phyloP scores from a whole-genome alignment of 2,888 invertebrate species.

The Drosophila stalkeri region DNA sequence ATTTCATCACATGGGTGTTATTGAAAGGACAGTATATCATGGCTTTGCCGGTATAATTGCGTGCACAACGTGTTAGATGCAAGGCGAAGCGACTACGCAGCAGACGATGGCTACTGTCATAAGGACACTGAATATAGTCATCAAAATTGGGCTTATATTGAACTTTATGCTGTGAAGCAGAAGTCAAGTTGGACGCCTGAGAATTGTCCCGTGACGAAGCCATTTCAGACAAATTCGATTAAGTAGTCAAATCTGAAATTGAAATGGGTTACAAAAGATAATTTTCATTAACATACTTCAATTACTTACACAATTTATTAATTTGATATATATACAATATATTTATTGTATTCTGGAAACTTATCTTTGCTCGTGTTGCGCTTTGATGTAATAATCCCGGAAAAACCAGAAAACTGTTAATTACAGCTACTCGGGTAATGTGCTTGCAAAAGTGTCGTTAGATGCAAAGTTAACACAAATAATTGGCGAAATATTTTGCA shows the following conservation, averaged over 20 bases:
- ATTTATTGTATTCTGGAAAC: neutral
- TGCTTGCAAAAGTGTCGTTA: slow-evolving; percentile 1
- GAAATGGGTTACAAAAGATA: neutral
- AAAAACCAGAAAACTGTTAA: neutral
- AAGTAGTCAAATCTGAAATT: neutral
- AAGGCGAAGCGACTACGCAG: neutral
- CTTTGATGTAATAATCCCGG: neutral
- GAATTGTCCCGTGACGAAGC: neutral
- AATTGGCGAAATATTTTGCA: neutral
- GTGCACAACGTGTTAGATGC: slow-evolving; percentile 17
- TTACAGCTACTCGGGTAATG: neutral
- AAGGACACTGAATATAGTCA: slow-evolving; percentile 12
- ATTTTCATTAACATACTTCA: neutral
- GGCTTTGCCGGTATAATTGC: neutral
- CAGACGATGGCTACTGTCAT: slow-evolving; percentile 4
- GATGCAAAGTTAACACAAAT: neutral
- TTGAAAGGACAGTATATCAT: slow-evolving; percentile 11
- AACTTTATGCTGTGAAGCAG: neutral
- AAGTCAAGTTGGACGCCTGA: neutral
- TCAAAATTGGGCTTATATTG: neutral
- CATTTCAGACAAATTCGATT: neutral
- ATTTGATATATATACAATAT: neutral
- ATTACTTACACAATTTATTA: neutral
- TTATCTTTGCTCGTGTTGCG: neutral
- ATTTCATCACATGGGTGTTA: neutral